Evolutionary conservation across 2,797 vertebrate species (phyloP), one percentile per base, ranked within the genome.

Genomic region (Chrosomus eos): DNA sequence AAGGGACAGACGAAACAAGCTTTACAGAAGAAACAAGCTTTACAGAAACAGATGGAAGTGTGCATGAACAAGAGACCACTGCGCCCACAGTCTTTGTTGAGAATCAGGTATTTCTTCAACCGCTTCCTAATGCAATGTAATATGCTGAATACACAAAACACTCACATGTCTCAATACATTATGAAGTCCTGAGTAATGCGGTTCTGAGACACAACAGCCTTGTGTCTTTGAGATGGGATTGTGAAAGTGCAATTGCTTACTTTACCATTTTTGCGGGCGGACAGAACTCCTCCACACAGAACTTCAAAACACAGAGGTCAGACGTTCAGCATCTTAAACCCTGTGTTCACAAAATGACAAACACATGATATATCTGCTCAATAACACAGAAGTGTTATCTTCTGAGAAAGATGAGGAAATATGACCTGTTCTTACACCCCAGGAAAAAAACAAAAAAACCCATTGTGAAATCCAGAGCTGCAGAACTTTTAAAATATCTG

Each of bases 71-170:
- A 23, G 53, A 80, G 18, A 1, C 71, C n/a, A 83, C 80, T 5
- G n/a, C 4, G 16, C 16, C 77, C 36, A 28, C 43, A 11, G 0
- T 8, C 6, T 0, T 2, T 36, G 4, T 5, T 23, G 51, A 1
- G 36, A 33, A 19, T 14, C 68, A 87, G 85, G 88, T 89, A 88
- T 68, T n/a, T 80, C 38, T 19, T 16, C 14, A 53, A 73, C n/a
- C 21, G 28, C 10, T 67, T 18, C 31, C 31, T 40, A 62, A 64
- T 76, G 19, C 43, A 70, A 26, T 43, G 18, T 19, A 53, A 85
- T 19, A 28, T 40, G 3, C 43, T 48, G 51, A 84, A 62, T 9
- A 72, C 33, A 21, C 16, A 16, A 79, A 72, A 51, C 16, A 28
- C 67, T 78, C 26, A 62, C 11, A 58, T 26, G 67, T 75, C n/a